phyloP scores from a whole-genome alignment of 2,113 vertebrate species.

The Osmerus mordax region DNA sequence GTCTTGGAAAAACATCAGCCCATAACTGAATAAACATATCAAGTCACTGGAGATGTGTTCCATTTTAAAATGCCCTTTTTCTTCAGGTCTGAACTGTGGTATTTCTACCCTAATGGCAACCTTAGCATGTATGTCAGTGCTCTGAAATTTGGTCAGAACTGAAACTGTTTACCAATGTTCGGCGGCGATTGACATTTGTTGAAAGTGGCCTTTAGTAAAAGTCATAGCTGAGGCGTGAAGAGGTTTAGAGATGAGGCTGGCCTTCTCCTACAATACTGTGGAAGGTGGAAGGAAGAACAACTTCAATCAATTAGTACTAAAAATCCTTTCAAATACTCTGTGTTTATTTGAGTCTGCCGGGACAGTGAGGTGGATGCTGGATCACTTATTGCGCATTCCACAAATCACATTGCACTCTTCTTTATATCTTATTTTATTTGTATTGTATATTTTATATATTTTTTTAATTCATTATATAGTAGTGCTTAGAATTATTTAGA shows the following conservation, averaged over 20 bases:
- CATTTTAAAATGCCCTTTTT: constrained; percentile 64
- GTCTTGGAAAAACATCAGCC: neutral
- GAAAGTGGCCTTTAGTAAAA: constrained; percentile 76
- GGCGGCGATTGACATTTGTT: constrained; percentile 70
- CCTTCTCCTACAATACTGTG: constrained; percentile 28
- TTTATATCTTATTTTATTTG: no score
- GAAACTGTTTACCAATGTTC: constrained; percentile 71
- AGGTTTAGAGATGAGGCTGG: constrained; percentile 62
- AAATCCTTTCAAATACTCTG: no score
- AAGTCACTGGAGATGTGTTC: constrained; percentile 43
- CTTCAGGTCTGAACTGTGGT: constrained; percentile 46
- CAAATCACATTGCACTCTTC: no score
- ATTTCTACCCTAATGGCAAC: constrained; percentile 47
- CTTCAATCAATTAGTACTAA: no score
- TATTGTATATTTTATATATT: no score
- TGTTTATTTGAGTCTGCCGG: no score
- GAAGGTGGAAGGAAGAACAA: no score
- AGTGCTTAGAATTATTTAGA: no score
- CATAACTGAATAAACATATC: neutral
- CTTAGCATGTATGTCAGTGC: constrained; percentile 48
- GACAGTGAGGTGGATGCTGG: no score
- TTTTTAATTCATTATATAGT: no score
- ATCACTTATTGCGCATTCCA: no score
- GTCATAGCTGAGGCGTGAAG: constrained; percentile 67
- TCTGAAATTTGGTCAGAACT: constrained; percentile 67